A percentile compares a stretch with the other conserved stretches of the same genome.
Conservation (phyloP, 1,140 invertebrate genomes). For the Dreissena rostriformis region DNA sequence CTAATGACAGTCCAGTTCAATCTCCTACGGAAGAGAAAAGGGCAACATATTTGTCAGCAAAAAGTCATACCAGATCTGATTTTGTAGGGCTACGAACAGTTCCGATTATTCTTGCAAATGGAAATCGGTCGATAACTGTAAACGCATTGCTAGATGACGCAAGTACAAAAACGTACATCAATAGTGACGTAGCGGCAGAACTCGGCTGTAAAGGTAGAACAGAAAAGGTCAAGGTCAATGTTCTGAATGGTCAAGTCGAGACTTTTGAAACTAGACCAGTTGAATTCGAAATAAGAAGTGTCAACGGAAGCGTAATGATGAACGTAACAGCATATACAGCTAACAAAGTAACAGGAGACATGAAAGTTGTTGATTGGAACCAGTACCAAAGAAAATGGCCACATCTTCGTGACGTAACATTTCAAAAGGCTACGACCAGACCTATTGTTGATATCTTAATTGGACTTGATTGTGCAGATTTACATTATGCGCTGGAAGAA, state of each 20-base stretch:
- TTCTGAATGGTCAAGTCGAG: too few relatives aligned
- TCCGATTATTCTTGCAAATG: not conserved
- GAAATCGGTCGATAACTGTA: not conserved
- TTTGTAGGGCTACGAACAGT: constrained; percentile 13
- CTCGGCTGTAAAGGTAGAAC: not conserved
- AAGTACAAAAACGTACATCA: constrained; percentile 29
- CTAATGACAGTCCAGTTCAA: too few relatives aligned
- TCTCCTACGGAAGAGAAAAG: too few relatives aligned
- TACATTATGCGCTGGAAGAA: constrained; percentile 7
- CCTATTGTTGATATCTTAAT: constrained; percentile 8
- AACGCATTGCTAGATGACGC: constrained; percentile 33
- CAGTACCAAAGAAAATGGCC: not conserved
- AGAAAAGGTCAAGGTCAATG: not conserved
- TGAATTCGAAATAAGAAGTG: constrained; percentile 20
- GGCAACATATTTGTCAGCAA: too few relatives aligned
- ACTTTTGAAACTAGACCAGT: constrained; percentile 32
- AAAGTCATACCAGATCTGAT: too few relatives aligned
- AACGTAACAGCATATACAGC: constrained; percentile 13
- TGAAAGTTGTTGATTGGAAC: constrained; percentile 9
- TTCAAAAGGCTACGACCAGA: not conserved
- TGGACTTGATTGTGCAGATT: constrained; percentile 18
- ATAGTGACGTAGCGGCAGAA: constrained; percentile 24
- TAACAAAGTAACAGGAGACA: constrained; percentile 3
- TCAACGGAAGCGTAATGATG: not conserved
- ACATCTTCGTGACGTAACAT: constrained; percentile 20